Evolutionary conservation across 2,113 vertebrate genomes (phyloP), one percentile per base, ranked within the genome.

Genomic region (Noturus placidus): DNA sequence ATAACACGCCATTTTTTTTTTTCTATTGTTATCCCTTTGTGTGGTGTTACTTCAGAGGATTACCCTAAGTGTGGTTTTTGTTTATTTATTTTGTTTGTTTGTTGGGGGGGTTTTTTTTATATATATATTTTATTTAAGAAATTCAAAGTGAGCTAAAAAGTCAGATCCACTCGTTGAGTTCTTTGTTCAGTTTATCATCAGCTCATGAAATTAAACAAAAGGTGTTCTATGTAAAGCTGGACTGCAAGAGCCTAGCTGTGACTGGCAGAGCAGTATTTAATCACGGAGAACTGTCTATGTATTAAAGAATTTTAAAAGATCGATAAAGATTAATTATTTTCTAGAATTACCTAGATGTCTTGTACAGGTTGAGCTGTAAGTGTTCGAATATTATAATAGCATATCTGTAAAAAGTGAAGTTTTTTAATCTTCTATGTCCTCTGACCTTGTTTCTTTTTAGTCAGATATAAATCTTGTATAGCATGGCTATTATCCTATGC

Each of bases 401-500:
- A 95, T 94, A 93, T 94, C 92, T 95, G 93, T 95, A 94, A 94
- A 95, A 92, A 93, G 90, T 91, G 89, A 89, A 69, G 94, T 94
- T 95, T 94, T 93, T 94, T 92, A 94, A 95, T 92, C 92, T 92
- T 93, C 89, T 87, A 93, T 93, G 92, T 90, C 89, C 84, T 95
- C 90, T 96, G 96, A 95, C 96, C 96, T 96, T 95, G 93, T 92
- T 92, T 92, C 92, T 92, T 92, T 93, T 93, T 89, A 95, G 91
- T 92, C 91, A 92, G 93, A 94, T 86, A 87, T 86, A 77, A 84
- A 88, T 92, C 86, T 92, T 95, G 94, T 95, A 96, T 94, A 95
- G 98, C 98, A 99, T 99, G 98, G 97, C 97, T 96, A 97, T 97
- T 94, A 97, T 95, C 97, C 98, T 99, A 99, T 99, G 98, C 98